Evolutionary conservation across 2,888 invertebrate genomes (phyloP).

Genomic region (Spilarctia lutea): DNA sequence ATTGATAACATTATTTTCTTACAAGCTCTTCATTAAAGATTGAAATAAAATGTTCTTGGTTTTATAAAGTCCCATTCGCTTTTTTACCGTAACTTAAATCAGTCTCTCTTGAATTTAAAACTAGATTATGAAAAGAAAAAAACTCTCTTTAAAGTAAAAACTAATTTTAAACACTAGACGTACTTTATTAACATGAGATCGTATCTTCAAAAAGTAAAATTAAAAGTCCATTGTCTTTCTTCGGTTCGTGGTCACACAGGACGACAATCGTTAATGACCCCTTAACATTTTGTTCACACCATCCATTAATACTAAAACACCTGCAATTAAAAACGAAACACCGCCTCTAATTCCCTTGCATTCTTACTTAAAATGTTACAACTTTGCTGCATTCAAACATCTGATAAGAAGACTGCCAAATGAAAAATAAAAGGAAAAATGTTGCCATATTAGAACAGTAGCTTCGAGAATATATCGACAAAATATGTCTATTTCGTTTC

Average conservation of each 20-base stretch:
- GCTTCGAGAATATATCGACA: conserved; percentile 65
- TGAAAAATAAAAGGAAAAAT: conserved; percentile 49
- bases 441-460: conserved; percentile 62
- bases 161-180: not conserved
- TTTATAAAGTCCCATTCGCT: conserved; percentile 33
- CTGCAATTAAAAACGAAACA: conserved; percentile 67
- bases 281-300: conserved; percentile 77
- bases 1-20: conserved; percentile 71
- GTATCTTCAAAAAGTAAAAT: conserved; percentile 40
- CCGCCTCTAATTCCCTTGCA: conserved; percentile 60
- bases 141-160: not conserved
- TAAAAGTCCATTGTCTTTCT: conserved; percentile 54
- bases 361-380: conserved; percentile 62
- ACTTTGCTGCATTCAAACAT: conserved; percentile 69
- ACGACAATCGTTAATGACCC: conserved; percentile 72
- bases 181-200: conserved; percentile 31
- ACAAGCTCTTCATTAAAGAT: conserved; percentile 62
- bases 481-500: conserved; percentile 78
- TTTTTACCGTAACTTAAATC: not conserved
- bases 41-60: conserved; percentile 51
- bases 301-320: conserved; percentile 70
- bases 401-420: conserved; percentile 65
- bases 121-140: not conserved
- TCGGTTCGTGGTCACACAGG: conserved; percentile 62
- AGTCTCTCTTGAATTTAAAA: conserved; percentile 1